These are phyloP conservation scores for Xiphophorus birchmanni DNA, from an alignment of 2,797 vertebrate genomes.

Conservation along the genomic window DNA sequence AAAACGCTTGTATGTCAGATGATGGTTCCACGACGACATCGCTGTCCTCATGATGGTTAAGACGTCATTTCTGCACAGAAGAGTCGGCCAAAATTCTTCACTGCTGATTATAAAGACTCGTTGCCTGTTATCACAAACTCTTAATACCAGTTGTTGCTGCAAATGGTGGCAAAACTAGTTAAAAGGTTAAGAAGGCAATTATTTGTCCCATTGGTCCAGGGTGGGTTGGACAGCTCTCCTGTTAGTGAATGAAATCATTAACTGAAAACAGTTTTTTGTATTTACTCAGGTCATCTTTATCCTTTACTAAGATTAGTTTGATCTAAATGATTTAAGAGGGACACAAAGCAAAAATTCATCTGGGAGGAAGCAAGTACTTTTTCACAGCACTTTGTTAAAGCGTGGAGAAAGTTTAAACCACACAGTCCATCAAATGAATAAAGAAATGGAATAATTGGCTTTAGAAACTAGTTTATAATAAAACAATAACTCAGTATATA, in stretches of 20 bases:
- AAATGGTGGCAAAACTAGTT: neutral
- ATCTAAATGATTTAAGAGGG: too few relatives aligned
- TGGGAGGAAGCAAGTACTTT: neutral
- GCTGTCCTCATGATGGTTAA: too few relatives aligned
- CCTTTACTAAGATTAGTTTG: too few relatives aligned
- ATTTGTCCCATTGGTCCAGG: neutral
- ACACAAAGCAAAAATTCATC: too few relatives aligned
- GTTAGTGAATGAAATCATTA: neutral
- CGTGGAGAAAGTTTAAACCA: neutral
- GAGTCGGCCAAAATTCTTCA: too few relatives aligned
- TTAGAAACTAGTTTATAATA: neutral
- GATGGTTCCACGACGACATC: too few relatives aligned
- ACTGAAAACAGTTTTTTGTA: neutral
- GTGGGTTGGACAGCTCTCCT: neutral
- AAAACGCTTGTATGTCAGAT: too few relatives aligned
- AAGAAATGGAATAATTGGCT: neutral
- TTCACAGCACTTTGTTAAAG: neutral
- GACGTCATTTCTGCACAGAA: too few relatives aligned
- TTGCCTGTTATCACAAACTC: too few relatives aligned
- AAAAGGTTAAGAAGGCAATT: neutral
- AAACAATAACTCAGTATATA: neutral
- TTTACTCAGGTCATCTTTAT: neutral
- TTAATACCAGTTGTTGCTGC: neutral
- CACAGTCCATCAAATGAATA: neutral
- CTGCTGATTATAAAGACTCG: too few relatives aligned